These are phyloP conservation scores for Thereva unica DNA, from an alignment of 2,888 invertebrate genomes.

Conservation along the genomic window DNA sequence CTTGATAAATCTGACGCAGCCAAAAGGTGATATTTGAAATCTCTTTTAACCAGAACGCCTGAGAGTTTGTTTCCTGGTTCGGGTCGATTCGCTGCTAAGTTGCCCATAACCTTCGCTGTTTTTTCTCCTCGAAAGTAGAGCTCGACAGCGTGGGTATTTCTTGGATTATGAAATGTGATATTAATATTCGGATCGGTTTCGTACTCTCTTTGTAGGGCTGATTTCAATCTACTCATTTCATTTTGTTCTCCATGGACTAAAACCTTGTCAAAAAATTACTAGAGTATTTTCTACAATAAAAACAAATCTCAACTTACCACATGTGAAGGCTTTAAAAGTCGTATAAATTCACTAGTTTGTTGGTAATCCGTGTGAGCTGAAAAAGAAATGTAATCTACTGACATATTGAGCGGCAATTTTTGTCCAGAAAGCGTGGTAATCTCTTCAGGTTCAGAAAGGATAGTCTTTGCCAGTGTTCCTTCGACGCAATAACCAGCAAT, in stretches of 20 bases:
- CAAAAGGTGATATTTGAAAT: conserved; percentile 96
- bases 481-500: conserved; percentile 96
- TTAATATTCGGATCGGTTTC: conserved; percentile 68
- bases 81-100: conserved; percentile 82
- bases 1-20: conserved; percentile 83
- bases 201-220: conserved; percentile 84
- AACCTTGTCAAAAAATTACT: conserved; percentile 28
- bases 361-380: conserved; percentile 87
- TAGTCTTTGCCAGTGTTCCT: conserved; percentile 88
- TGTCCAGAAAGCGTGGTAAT: conserved; percentile 94
- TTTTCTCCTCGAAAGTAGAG: conserved; percentile 96
- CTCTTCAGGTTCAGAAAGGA: conserved; percentile 97
- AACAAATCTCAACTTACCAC: conserved; percentile 64
- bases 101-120: conserved; percentile 97
- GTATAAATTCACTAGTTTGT: conserved; percentile 91
- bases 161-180: conserved; percentile 93
- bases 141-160: conserved; percentile 91
- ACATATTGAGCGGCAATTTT: conserved; percentile 94
- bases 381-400: conserved; percentile 98
- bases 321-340: conserved; percentile 91
- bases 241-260: conserved; percentile 97
- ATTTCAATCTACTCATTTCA: conserved; percentile 96
- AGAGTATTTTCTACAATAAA: background rate
- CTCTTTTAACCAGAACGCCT: conserved; percentile 93
- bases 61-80: conserved; percentile 78